Evolutionary conservation across 2,113 vertebrate genomes (phyloP), one percentile per base, ranked within the genome.

Genomic region (Caloenas nicobarica): DNA sequence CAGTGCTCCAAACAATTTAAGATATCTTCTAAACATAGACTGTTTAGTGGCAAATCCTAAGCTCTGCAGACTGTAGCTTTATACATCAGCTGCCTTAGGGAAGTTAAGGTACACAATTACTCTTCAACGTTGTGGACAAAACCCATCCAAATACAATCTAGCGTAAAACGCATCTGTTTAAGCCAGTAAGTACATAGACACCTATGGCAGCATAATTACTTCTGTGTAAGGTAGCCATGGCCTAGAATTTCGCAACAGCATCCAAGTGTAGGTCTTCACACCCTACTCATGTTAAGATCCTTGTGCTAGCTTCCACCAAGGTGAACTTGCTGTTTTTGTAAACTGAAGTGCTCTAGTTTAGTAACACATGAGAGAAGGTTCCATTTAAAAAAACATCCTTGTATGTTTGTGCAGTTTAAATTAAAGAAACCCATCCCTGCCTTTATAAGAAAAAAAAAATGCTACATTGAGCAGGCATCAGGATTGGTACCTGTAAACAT

Each of bases 401-500:
- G 91, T 97, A 97, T 97, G 96, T 97, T 95, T 98, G 98, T 98
- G 98, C 96, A 98, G 98, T 98, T 98, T 98, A 97, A 95, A 95
- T 70, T 93, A 98, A 98, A 97, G 92, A 98, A 97, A 97, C 94
- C 93, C 90, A 97, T 96, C 97, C 97, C 98, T 98, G 97, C 96
- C 95, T 98, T 98, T 94, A 81, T 94, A 95, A 92, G 83, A 65
- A 89, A 66, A 50, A 26, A 83, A 93, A 93, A 72, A 95, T 98
- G 98, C 98, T 99, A 99, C 98, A 98, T 98, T 91, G 96, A 97
- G 97, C 98, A 98, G 98, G 98, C 97, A 97, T 97, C 94, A 95
- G 97, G 97, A 97, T 91, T 3, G 60, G 98, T 98, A 99, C 98
- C 98, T 99, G 99, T 99, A 99, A 99, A 99, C 98, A 98, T 96